phyloP scores from a whole-genome alignment of 2,113 vertebrate genomes.

The Acrocephalus arundinaceus region DNA sequence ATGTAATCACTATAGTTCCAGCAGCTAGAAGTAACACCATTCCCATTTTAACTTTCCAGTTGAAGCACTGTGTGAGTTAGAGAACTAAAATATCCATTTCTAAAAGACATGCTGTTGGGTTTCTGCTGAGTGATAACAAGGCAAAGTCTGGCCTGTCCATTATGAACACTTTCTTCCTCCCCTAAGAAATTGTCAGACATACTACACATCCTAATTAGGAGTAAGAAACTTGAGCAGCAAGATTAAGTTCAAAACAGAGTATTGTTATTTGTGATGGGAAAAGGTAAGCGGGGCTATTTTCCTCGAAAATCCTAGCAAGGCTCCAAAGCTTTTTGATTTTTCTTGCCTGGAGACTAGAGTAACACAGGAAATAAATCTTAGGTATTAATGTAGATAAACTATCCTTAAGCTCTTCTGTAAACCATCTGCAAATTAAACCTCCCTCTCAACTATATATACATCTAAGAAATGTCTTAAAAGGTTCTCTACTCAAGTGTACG shows the following conservation, averaged over 20 bases:
- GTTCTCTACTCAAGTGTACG: not conserved
- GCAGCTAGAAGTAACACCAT: not conserved
- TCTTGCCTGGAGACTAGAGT: not conserved
- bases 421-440: not conserved
- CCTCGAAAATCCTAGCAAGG: not conserved
- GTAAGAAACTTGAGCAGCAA: not conserved
- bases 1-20: not conserved
- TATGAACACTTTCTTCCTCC: not conserved
- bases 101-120: not conserved
- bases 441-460: not conserved
- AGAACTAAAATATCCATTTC: not conserved
- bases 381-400: not conserved
- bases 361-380: not conserved
- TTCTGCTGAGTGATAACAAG: not conserved
- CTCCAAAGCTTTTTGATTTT: not conserved
- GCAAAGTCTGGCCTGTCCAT: not conserved
- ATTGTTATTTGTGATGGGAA: not conserved
- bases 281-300: not conserved
- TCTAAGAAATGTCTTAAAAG: not conserved
- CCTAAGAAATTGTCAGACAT: not conserved
- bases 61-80: fast-evolving
- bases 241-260: not conserved
- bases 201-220: not conserved
- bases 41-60: not conserved
- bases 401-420: not conserved